These are phyloP conservation scores for Athripsodes cinereus DNA, from an alignment of 2,888 invertebrate genomes.

Conservation along the genomic window DNA sequence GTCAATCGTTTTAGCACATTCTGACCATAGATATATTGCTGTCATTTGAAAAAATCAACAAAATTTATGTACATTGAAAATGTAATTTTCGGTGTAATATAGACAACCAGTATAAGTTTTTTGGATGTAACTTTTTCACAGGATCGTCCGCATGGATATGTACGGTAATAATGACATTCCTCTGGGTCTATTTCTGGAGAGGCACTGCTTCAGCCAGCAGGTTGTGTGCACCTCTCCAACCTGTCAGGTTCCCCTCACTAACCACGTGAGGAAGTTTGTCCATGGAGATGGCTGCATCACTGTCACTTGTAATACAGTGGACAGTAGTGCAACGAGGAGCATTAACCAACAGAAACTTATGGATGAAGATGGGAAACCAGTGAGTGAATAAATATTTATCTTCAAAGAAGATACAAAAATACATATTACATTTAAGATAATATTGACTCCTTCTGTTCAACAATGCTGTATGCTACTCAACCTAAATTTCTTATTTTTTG, in stretches of 20 bases:
- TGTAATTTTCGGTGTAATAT: too few relatives aligned
- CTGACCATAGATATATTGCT: too few relatives aligned
- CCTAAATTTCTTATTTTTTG: too few relatives aligned
- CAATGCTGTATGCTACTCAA: too few relatives aligned
- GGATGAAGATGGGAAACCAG: constrained; percentile 43
- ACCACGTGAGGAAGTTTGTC: constrained; percentile 85
- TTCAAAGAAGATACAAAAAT: too few relatives aligned
- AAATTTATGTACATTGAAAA: too few relatives aligned
- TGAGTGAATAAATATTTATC: constrained; percentile 25
- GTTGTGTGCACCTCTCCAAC: constrained; percentile 76
- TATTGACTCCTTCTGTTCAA: too few relatives aligned
- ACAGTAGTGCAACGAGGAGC: constrained; percentile 42
- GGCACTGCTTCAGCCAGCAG: constrained; percentile 82
- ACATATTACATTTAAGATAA: too few relatives aligned
- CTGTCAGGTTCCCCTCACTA: constrained; percentile 80
- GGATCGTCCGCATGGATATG: constrained; percentile 89
- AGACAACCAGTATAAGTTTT: too few relatives aligned
- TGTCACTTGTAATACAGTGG: constrained; percentile 57
- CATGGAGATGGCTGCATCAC: constrained; percentile 86
- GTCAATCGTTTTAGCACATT: too few relatives aligned
- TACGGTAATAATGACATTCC: constrained; percentile 95
- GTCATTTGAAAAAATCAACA: too few relatives aligned
- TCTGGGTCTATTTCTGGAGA: constrained; percentile 86
- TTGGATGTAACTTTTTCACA: constrained; percentile 37
- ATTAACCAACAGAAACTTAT: constrained; percentile 8